A percentile compares a stretch with the other conserved stretches of the same genome.
Conservation (phyloP, 2,113 vertebrate species). For the Platichthys flesus region DNA sequence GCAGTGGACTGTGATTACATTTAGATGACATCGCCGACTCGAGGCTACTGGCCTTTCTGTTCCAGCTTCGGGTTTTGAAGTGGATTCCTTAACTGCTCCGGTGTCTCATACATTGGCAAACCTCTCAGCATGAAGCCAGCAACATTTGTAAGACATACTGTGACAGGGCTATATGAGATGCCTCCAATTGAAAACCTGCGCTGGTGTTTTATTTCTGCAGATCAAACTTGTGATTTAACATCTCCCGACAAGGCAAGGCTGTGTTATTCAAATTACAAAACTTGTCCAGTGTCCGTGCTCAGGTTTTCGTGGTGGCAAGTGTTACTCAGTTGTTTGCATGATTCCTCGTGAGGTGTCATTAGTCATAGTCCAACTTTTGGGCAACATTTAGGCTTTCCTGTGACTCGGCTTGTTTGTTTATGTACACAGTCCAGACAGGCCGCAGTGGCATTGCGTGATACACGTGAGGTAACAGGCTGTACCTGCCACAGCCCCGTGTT, state of each 20-base stretch:
- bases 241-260: not conserved
- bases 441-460: conserved; percentile 50
- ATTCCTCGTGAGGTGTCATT: conserved; percentile 37
- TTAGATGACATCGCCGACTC: conserved; percentile 80
- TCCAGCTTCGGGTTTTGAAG: conserved; percentile 69
- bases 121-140: conserved; percentile 43
- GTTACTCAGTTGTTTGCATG: conserved; percentile 20
- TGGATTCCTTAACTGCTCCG: conserved; percentile 77
- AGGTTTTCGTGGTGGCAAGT: conserved; percentile 3
- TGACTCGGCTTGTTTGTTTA: conserved; percentile 59
- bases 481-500: conserved; percentile 73
- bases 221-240: too few relatives aligned
- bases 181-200: not conserved
- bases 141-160: conserved; percentile 25
- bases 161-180: not conserved
- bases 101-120: conserved; percentile 65
- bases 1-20: conserved; percentile 89
- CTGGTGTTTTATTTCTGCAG: not conserved
- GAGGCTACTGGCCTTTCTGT: conserved; percentile 82
- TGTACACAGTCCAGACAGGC: conserved; percentile 33
- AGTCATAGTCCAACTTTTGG: conserved; percentile 55
- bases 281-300: accelerated
- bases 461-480: conserved; percentile 56
- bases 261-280: not conserved
- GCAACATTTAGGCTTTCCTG: conserved; percentile 49